Conservation (phyloP, 2,888 invertebrate genomes). For the Calephelis perditalis region DNA sequence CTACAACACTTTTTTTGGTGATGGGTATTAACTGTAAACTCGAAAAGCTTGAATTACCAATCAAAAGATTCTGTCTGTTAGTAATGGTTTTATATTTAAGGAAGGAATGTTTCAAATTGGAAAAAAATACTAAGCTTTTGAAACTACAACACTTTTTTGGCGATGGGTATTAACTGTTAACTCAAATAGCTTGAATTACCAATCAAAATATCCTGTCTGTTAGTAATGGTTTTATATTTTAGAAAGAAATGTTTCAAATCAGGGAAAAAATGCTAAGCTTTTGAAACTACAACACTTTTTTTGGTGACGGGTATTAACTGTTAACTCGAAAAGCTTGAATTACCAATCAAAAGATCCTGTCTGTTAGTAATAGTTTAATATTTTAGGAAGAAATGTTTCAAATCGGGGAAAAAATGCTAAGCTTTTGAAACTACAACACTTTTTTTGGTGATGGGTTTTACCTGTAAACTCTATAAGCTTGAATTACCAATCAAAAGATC, state of each 20-base stretch:
- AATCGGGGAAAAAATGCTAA: not conserved
- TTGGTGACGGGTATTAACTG: too few species aligned
- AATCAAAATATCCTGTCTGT: constrained; percentile 17
- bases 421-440: too few species aligned
- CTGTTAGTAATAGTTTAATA: constrained; percentile 6
- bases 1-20: too few species aligned
- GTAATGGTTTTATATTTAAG: constrained; percentile 2
- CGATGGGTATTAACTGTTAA: too few species aligned
- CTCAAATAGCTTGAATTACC: constrained; percentile 21
- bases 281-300: too few species aligned
- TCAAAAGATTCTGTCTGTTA: constrained; percentile 15
- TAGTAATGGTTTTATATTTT: constrained; percentile 3
- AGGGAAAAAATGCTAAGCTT: too few species aligned
- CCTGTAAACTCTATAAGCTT: too few species aligned
- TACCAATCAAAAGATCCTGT: constrained; percentile 16
- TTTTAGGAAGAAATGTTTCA: not conserved
- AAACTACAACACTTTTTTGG: too few species aligned
- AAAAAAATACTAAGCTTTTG: too few species aligned
- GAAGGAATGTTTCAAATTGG: not conserved
- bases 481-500: constrained; percentile 18
- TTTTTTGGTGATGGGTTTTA: too few species aligned
- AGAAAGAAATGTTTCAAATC: not conserved
- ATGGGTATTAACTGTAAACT: too few species aligned
- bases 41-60: constrained; percentile 22
- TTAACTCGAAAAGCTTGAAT: constrained; percentile 25